Evolutionary conservation across 2,113 vertebrate genomes (phyloP), one percentile per base, ranked within the genome.

Genomic region (Hemibagrus wyckioides): DNA sequence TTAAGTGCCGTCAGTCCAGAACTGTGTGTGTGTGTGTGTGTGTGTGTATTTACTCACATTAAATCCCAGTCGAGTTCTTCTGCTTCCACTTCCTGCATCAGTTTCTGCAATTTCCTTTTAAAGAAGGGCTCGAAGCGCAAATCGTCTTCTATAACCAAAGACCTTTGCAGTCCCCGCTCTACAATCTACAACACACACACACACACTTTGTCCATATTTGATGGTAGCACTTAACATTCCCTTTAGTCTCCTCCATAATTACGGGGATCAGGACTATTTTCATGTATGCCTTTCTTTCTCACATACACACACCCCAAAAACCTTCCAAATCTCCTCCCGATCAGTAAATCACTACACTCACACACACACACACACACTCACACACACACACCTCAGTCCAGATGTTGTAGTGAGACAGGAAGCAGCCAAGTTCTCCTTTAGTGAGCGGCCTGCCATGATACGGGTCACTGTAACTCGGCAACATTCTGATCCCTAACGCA

Each of bases 341-440:
- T 56, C 28, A 79, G 28, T 52, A 23, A 52, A 56, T 48, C 5
- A 48, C 44, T 48, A 39, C 80, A 61, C 79, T 59, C n/a, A 59
- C n/a, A 52, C 48, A 80, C 77, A 80, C 48, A 52, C 41, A 83
- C 44, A 71, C 67, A 75, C 21, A 65, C 61, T 48, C n/a, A 76
- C 36, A 54, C 39, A 84, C n/a, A 75, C 87, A 82, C 81, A 92
- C 93, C 89, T 93, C 92, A 89, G 96, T 96, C 98, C 97, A 98
- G 90, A 97, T 95, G 87, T 95, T 95, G 83, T 96, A 95, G 89
- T 98, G 96, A 87, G 97, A 97, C 28, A 98, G 96, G 89, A 98
- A 98, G 93, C 97, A 99, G 91, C 97, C 96, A 0, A 97, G 96
- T 89, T 98, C 97, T 33, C 97, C 97, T 87, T 95, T 94, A 33